Evolutionary conservation across 2,797 vertebrate species (phyloP).

Genomic region (Graptemys geographica): DNA sequence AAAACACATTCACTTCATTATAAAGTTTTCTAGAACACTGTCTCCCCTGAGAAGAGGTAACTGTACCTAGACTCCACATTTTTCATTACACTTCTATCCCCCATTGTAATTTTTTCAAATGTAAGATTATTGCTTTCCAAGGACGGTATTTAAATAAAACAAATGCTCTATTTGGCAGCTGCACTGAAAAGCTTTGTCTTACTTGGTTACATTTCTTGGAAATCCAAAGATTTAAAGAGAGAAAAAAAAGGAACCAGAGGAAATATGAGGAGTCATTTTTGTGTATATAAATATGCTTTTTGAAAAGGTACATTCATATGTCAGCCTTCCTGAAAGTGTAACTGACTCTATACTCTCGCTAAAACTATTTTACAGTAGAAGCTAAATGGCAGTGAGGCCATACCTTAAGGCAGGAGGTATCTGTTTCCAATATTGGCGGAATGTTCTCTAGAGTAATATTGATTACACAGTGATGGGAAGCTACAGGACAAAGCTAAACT

Average conservation of each 20-base stretch:
- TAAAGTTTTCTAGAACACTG: constrained; percentile 23
- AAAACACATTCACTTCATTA: constrained; percentile 37
- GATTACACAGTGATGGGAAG: constrained; percentile 70
- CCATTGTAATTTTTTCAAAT: constrained; percentile 45
- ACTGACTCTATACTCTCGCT: constrained; percentile 67
- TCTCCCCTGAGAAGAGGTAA: constrained; percentile 32
- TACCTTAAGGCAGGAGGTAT: constrained; percentile 56
- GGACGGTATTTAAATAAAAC: constrained; percentile 66
- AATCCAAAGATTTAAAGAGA: constrained; percentile 40
- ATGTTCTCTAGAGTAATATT: constrained; percentile 76
- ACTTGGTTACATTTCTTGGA: constrained; percentile 64
- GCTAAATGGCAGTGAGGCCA: constrained; percentile 28
- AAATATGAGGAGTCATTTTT: constrained; percentile 23
- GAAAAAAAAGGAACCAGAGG: constrained; percentile 7
- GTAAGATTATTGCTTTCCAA: constrained; percentile 58
- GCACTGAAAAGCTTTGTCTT: constrained; percentile 50
- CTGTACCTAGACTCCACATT: neutral
- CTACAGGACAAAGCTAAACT: constrained; percentile 73
- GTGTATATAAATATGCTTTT: constrained; percentile 9
- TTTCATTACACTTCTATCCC: constrained; percentile 35
- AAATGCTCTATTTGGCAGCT: constrained; percentile 56
- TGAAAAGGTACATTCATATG: constrained; percentile 67
- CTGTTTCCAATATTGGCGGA: constrained; percentile 75
- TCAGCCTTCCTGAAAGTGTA: constrained; percentile 58
- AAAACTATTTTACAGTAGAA: constrained; percentile 27